Conservation (phyloP, 1,140 invertebrate genomes). For the Trachymyrmex cornetzi region DNA sequence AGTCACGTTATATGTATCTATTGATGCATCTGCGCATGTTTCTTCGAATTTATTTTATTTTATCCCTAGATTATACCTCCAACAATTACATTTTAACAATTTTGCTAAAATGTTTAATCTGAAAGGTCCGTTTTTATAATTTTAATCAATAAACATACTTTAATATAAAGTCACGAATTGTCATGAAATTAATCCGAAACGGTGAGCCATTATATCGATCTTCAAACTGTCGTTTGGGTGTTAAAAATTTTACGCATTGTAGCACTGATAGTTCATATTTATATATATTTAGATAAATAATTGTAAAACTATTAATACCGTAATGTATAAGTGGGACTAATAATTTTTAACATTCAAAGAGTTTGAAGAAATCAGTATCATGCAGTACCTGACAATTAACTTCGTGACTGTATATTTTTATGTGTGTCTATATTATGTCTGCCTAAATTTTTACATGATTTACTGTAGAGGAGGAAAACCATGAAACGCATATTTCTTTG, state of each 20-base stretch:
- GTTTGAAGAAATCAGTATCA: no score
- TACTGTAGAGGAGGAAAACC: background rate
- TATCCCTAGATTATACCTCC: background rate
- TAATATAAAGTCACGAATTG: background rate
- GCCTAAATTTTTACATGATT: background rate
- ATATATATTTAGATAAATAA: no score
- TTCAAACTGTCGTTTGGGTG: no score
- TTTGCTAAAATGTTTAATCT: background rate
- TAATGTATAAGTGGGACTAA: no score
- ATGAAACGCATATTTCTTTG: constrained; percentile 3
- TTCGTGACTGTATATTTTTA: background rate
- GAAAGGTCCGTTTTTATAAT: background rate
- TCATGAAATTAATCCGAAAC: no score
- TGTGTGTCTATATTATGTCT: background rate
- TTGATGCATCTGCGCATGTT: background rate
- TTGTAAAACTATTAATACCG: no score
- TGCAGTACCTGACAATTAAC: no score
- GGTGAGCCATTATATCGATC: no score
- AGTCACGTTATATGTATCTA: constrained; percentile 28
- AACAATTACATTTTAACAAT: background rate
- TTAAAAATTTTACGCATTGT: no score
- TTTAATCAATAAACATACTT: background rate
- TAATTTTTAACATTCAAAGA: no score
- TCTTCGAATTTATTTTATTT: background rate
- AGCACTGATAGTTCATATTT: no score